Evolutionary conservation across 2,113 vertebrate genomes (phyloP).

Genomic region (Hippolais icterina): DNA sequence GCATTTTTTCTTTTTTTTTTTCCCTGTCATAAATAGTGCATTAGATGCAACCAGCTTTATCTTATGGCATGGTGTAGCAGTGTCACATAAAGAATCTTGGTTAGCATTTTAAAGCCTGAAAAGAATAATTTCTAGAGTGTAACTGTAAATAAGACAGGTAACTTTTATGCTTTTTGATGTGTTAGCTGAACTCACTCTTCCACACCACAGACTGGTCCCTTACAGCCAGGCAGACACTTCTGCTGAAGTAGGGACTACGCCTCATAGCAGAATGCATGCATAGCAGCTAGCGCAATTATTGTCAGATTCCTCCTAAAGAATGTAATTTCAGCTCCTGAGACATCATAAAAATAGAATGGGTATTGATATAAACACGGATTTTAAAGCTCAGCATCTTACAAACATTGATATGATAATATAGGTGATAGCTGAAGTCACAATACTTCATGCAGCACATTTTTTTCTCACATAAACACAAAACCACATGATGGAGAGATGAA

Average conservation of each 20-base stretch:
- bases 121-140: not conserved
- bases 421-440: not conserved
- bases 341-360: not conserved
- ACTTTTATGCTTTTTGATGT: not conserved
- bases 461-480: not conserved
- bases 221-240: not conserved
- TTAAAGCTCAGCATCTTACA: not conserved
- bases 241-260: not conserved
- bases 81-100: not conserved
- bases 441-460: not conserved
- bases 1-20: not conserved
- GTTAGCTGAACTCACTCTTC: not conserved
- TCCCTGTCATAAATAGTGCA: rapidly evolving
- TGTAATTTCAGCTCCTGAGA: not conserved
- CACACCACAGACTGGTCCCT: not conserved
- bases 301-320: not conserved
- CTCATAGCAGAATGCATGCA: not conserved
- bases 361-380: not conserved
- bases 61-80: not conserved
- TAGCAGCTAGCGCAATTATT: not conserved
- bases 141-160: not conserved
- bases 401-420: not conserved
- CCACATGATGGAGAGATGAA: not conserved
- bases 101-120: not conserved
- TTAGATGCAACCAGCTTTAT: not conserved